Evolutionary conservation across 1,140 invertebrate genomes (phyloP), one percentile per base, ranked within the genome.

Genomic region (Chironomus striatipennis): DNA sequence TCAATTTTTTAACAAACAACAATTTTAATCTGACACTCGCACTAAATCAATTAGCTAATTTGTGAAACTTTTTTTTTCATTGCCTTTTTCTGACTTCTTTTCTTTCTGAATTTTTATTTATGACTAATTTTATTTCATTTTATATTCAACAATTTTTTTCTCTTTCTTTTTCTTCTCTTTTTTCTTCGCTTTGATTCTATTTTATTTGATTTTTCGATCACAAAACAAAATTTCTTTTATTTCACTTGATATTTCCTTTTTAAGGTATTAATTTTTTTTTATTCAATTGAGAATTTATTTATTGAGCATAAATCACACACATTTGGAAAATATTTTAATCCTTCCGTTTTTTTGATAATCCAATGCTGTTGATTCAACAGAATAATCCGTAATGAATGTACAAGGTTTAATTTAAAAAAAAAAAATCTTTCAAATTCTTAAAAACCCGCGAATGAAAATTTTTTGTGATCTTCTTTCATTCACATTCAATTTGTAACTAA

Each of bases 31-130:
- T 70, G 65, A 70, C 17, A 70, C 65, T 70, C 20, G 65, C 65
- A 70, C 65, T 70, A 70, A 70, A 70, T 70, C 65, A 70, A 70
- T 70, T 70, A 70, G 65, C 65, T 70, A 70, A 70, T 70, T 70
- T 70, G 65, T 70, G 20, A 70, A 21, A 18, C 65, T 70, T 70
- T 70, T 70, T 20, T 70, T 7, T 9, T 70, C 10, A 20, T 20
- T 18, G 8, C 18, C 20, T 34, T 34, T 34, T 34, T 34, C 24
- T 34, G 24, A 34, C 20, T 70, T 70, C 65, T 18, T 70, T 57
- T 57, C 47, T 57, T 57, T n/a, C 7, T 57, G 2, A 2, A 3
- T 2, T 57, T 57, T n/a, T 12, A 10, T 57, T 70, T 70, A 70
- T 70, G 17, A 20, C 20, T 20, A 70, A 20, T 18, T 12, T 57